Evolutionary conservation across 2,888 invertebrate species (phyloP).

Genomic region (Minunthozetes semirufus): DNA sequence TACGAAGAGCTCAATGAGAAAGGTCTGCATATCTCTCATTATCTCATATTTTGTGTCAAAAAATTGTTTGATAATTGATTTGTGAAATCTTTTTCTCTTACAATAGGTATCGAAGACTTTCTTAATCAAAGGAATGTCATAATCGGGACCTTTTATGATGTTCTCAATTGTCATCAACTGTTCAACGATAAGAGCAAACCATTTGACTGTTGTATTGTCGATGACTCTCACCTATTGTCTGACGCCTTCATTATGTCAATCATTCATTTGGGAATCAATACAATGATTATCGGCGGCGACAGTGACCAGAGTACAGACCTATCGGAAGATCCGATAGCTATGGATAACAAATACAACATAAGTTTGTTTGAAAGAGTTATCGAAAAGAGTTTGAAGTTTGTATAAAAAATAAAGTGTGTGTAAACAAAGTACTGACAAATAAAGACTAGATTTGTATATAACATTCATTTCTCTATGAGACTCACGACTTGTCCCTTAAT

Average conservation of each 20-base stretch:
- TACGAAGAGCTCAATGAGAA: not conserved
- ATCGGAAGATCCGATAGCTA: no score
- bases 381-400: no score
- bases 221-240: not conserved
- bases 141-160: not conserved
- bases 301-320: not conserved
- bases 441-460: no score
- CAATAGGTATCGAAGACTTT: not conserved
- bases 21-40: not conserved
- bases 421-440: no score
- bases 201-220: slow-evolving; percentile 10
- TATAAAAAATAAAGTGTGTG: no score
- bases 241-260: not conserved
- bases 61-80: no score
- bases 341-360: no score
- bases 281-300: not conserved
- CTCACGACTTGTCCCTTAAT: no score
- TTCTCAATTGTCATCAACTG: slow-evolving; percentile 1
- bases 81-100: no score
- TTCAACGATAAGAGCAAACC: not conserved
- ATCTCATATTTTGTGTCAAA: no score
- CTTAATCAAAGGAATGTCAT: not conserved
- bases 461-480: no score
- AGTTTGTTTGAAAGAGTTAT: no score
- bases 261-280: not conserved